Percentiles rank a stretch among this genome's conserved stretches.
phyloP scores from a whole-genome alignment of 2,113 vertebrate species.

The Macquaria australasica region DNA sequence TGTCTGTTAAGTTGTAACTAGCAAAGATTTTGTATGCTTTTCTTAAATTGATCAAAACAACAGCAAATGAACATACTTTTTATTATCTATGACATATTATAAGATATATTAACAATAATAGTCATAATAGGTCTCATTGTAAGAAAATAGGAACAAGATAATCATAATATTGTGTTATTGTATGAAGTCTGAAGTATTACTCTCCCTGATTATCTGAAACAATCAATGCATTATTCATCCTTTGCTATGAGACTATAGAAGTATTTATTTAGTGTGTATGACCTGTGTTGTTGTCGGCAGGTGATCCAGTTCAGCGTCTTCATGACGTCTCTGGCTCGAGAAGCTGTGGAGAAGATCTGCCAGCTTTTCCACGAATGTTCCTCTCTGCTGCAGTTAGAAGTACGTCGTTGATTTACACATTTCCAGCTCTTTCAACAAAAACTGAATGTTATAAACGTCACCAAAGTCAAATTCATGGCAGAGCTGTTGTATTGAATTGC shows the following conservation, averaged over 20 bases:
- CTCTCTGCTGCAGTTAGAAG: constrained; percentile 66
- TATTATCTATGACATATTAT: no score
- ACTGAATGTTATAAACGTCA: no score
- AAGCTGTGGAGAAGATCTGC: constrained; percentile 78
- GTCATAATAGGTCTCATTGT: background rate
- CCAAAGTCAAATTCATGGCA: no score
- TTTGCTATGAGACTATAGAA: background rate
- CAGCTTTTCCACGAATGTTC: constrained; percentile 74
- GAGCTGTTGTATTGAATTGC: no score
- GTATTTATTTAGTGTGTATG: background rate
- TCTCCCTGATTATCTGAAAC: background rate
- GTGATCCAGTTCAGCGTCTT: constrained; percentile 69
- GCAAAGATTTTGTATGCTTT: no score
- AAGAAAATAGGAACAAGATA: background rate
- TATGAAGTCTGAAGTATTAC: background rate
- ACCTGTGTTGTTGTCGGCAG: constrained; percentile 40
- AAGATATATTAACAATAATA: background rate
- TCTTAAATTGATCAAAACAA: no score
- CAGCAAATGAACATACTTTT: no score
- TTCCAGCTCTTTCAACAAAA: no score
- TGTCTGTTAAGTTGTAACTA: no score
- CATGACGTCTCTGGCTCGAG: constrained; percentile 74
- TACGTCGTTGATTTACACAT: constrained; percentile 5
- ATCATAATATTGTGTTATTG: background rate
- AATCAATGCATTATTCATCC: rapidly evolving